Evolutionary conservation across 2,113 vertebrate species (phyloP).

Genomic region (Grantiella picta): DNA sequence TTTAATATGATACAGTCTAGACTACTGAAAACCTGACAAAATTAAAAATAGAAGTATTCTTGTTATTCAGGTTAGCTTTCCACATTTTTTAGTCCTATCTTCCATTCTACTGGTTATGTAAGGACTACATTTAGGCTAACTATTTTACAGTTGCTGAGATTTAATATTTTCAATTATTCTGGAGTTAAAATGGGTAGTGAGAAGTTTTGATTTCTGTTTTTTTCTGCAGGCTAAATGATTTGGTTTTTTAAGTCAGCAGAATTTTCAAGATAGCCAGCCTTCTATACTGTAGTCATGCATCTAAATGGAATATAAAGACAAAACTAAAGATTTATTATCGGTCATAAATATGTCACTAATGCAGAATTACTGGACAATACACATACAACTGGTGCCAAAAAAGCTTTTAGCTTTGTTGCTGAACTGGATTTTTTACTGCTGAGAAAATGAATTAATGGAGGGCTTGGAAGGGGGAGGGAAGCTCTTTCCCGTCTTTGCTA

Average conservation of each 20-base stretch:
- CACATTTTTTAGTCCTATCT: neutral
- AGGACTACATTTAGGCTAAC: conserved; percentile 2
- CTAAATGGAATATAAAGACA: conserved; percentile 81
- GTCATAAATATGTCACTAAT: conserved; percentile 83
- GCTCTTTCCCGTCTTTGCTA: conserved; percentile 70
- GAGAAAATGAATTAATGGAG: conserved; percentile 85
- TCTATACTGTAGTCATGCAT: conserved; percentile 68
- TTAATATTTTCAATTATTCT: conserved; percentile 65
- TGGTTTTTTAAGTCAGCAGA: conserved; percentile 78
- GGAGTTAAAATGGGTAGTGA: conserved; percentile 54
- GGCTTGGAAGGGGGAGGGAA: conserved; percentile 67
- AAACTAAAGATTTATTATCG: conserved; percentile 78
- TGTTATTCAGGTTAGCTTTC: neutral
- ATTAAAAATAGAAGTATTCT: conserved; percentile 2
- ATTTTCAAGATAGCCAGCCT: conserved; percentile 67
- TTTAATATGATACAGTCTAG: conserved; percentile 17
- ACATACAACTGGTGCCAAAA: conserved; percentile 81
- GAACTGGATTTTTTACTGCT: conserved; percentile 84
- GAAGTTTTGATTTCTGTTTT: conserved; percentile 68
- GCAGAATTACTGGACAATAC: conserved; percentile 84
- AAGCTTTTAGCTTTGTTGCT: conserved; percentile 87
- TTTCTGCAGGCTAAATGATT: conserved; percentile 65
- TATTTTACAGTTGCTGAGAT: conserved; percentile 37
- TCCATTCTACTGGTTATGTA: neutral
- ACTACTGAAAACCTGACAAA: conserved; percentile 17